Conservation (phyloP, 2,797 vertebrate species). For the Enteromius argenteus region DNA sequence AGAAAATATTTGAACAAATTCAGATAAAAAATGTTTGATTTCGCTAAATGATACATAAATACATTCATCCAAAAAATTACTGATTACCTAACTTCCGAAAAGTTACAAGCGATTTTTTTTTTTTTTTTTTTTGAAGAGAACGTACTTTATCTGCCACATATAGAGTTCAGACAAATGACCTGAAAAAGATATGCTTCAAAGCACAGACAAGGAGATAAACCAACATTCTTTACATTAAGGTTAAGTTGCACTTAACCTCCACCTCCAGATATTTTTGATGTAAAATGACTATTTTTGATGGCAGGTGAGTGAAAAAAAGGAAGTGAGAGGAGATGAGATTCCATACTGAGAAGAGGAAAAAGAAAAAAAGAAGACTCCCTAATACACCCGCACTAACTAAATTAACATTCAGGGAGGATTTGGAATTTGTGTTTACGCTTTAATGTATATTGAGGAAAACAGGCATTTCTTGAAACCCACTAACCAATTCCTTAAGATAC, state of each 20-base stretch:
- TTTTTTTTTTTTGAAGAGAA: no score
- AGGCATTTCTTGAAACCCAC: not conserved
- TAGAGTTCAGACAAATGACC: not conserved
- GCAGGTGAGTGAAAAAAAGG: slow-evolving; percentile 47
- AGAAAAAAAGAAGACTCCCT: not conserved
- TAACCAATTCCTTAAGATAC: not conserved
- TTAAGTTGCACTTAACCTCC: not conserved
- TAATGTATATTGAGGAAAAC: not conserved
- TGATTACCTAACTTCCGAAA: no score
- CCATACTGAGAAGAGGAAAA: slow-evolving; percentile 53
- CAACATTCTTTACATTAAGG: not conserved
- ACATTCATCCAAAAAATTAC: not conserved
- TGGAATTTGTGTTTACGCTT: not conserved
- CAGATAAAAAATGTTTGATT: no score
- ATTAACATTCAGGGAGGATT: slow-evolving; percentile 22
- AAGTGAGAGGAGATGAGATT: slow-evolving; percentile 53
- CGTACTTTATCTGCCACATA: not conserved
- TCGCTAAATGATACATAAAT: not conserved
- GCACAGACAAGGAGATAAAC: not conserved
- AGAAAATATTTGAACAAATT: not conserved
- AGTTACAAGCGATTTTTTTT: not conserved
- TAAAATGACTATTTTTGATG: slow-evolving; percentile 19
- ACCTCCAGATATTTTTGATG: slow-evolving; percentile 22
- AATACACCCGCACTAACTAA: not conserved
- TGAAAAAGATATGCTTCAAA: not conserved